Evolutionary conservation across 2,888 invertebrate genomes (phyloP), one percentile per base, ranked within the genome.

Genomic region (Orthonevra nobilis): DNA sequence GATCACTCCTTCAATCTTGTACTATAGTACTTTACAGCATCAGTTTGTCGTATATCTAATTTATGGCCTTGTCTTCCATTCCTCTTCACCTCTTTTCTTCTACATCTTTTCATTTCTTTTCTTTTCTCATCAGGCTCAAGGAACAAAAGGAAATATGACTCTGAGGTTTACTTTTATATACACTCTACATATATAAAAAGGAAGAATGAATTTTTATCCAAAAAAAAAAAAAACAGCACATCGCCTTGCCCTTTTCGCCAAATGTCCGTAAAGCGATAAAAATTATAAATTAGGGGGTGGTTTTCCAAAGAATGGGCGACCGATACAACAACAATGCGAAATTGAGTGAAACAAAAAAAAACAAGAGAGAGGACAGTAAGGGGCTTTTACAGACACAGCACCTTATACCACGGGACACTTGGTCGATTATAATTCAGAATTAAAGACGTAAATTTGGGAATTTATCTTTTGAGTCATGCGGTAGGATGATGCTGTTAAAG

Each of bases 231-330:
- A 30, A 30, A 23, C 34, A 23, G 42, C 30, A 50, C 63, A 56
- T 58, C 56, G 63, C 36, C 48, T 63, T 77, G 70, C 77, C 70
- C 77, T 70, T 77, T 77, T 70, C 77, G 70, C 70, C 70, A 72
- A 79, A 79, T 42, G 66, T 61, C 79, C 72, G 72, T 72, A 66
- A 73, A 68, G 72, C 40, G 30, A 79, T 79, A 79, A 79, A 79
- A 79, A 72, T 79, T 79, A 79, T 79, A 79, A 79, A 79, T 79
- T 72, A 79, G 79, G 66, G 77, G 79, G 56, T 66, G 79, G 46
- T 72, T 68, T 68, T 73, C 12, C 36, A 36, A 36, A 42, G 61
- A 61, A 79, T 60, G 54, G 54, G 61, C 60, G 48, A 28, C 42
- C n/a, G n/a, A n/a, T n/a, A n/a, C n/a, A n/a, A n/a, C n/a, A n/a